Evolutionary conservation across 2,113 vertebrate species (phyloP).

Genomic region (Promerops cafer): DNA sequence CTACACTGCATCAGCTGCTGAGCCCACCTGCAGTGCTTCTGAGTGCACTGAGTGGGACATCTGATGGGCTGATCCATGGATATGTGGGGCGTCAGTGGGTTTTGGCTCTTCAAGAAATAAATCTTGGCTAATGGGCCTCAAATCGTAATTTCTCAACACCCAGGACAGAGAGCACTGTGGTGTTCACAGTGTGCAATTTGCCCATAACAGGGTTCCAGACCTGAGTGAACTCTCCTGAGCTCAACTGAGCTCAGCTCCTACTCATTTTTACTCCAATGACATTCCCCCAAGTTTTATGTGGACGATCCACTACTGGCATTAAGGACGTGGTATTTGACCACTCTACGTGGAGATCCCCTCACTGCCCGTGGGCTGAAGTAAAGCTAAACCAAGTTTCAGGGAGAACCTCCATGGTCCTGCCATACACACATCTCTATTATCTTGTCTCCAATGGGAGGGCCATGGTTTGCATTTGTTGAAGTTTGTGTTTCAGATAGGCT

Average conservation of each 20-base stretch:
- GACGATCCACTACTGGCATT: background rate
- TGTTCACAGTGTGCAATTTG: background rate
- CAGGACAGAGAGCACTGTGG: background rate
- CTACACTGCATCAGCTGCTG: background rate
- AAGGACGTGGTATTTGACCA: background rate
- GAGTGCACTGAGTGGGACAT: fast-evolving
- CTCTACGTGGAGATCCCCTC: background rate
- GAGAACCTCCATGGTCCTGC: background rate
- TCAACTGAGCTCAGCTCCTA: background rate
- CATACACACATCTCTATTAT: background rate
- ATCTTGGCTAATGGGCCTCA: background rate
- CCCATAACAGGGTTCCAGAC: background rate
- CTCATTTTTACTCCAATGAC: background rate
- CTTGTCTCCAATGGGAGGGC: background rate
- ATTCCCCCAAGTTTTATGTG: fast-evolving
- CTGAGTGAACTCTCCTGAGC: background rate
- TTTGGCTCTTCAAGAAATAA: background rate
- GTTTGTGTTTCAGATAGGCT: background rate
- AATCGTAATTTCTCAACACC: background rate
- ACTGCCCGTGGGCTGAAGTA: background rate
- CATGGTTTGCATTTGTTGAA: background rate
- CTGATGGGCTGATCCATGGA: background rate
- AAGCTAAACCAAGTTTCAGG: background rate
- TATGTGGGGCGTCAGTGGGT: fast-evolving
- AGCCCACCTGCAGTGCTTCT: background rate